Evolutionary conservation across 2,797 vertebrate species (phyloP), one percentile per base, ranked within the genome.

Genomic region (Bovichtus diacanthus): DNA sequence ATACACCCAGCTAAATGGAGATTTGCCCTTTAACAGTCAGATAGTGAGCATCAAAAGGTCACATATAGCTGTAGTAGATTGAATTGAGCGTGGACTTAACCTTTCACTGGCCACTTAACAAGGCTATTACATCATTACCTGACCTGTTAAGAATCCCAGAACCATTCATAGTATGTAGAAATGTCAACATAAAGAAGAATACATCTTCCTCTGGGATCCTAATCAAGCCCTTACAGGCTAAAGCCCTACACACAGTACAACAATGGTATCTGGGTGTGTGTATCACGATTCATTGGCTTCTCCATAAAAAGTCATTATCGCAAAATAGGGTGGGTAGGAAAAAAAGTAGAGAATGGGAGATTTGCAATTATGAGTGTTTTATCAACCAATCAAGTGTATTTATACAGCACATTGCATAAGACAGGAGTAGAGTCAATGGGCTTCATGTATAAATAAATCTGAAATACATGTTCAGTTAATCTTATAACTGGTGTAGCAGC

Each of bases 81-180:
- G 49, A 61, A 55, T 3, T 16, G 13, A 64, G 10, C 62, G 31
- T 63, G 41, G 41, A 46, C 13, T 36, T 86, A 72, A 82, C 77
- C 74, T 86, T 88, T 88, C 41, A 44, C 44, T 70, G 23, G 41
- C 51, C 39, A 55, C 16, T 61, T 47, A 68, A 69, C 50, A 66
- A 67, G 13, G 50, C 39, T 19, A 79, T 90, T 76, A 72, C 66
- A 66, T 81, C 72, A 85, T 74, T 29, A 61, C 21, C 15, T 78
- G 81, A 82, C 70, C 67, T 41, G 25, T 54, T 66, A 43, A 7
- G 2, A 68, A 67, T 61, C 36, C 13, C n/a, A 47, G 25, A 36
- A 39, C 44, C 21, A 77, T 82, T 86, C 23, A 69, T 36, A 44
- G 29, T 5, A 23, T 7, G 36, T 19, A 19, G 13, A 41, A 3